Base-by-base conservation (phyloP, 2,888 invertebrate species). In the Sphaerophoria rueppellii region DNA sequence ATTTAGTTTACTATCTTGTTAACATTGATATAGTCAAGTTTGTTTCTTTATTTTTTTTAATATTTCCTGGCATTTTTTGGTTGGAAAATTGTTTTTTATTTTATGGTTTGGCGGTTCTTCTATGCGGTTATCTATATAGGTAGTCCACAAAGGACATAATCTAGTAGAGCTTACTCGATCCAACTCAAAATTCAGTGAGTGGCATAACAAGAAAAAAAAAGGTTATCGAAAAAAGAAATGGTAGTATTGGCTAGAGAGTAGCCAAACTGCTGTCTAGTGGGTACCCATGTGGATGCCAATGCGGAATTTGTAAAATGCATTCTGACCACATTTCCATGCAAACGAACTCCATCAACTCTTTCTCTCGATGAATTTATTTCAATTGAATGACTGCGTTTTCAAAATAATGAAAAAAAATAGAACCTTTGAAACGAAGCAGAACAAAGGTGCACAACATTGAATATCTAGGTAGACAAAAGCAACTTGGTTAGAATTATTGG, bases 1-100 rank as follows among this genome's bases (percentile, higher is more conserved):
- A 80, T 83, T 83, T 80, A 72, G 83, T 80, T 82, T 71, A 82
- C 82, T 83, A 79, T 83, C 83, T 83, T 76, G 83, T 80, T 80
- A 83, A 75, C 80, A 83, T 83, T 80, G 71, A 75, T 24, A 24
- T 80, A 80, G 67, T 46, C 58, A n/a, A 46, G 35, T 48, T 40
- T 50, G n/a, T 58, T 50, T 48, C n/a, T 54, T 24, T 35, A 48
- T 67, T 43, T 55, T 63, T 52, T 24, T 24, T 2, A 24, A 24
- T 2, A 24, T 58, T 58, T 32, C 50, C 4, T 55, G 52, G 24
- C 12, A 4, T n/a, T 35, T 40, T 65, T 70, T 40, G n/a, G 70
- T 71, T 63, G 32, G 43, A 32, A 67, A 37, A 67, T 52, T 6
- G 40, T 61, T 70, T 75, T 32, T 57, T 57, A 43, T 73, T 48